These are phyloP conservation scores for Sylvia atricapilla DNA, from an alignment of 2,113 vertebrate species.

Conservation along the genomic window DNA sequence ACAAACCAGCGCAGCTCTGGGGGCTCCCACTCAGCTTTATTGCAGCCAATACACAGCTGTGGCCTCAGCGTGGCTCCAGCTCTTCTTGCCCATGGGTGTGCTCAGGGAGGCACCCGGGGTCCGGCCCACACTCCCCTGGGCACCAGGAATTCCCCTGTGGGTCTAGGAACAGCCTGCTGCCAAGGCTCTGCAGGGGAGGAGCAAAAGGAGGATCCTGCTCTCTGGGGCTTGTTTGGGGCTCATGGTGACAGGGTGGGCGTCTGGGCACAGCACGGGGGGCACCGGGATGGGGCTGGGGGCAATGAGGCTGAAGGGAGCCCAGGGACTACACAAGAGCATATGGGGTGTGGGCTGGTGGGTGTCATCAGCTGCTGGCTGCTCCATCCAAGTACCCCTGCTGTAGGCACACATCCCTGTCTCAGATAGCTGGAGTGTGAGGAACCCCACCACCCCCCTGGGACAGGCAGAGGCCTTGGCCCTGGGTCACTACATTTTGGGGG, in stretches of 20 bases:
- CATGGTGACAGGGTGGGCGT: not conserved
- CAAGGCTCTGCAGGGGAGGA: not conserved
- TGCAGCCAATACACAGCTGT: not conserved
- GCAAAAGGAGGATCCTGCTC: not conserved
- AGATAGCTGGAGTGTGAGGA: rapidly evolving
- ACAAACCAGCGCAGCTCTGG: rapidly evolving
- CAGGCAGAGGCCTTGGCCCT: not conserved
- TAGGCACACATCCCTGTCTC: not conserved
- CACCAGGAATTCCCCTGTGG: rapidly evolving
- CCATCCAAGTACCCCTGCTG: not conserved
- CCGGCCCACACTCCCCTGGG: rapidly evolving
- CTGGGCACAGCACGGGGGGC: not conserved
- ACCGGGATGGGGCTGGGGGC: not conserved
- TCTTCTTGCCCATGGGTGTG: not conserved
- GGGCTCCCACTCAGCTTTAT: not conserved
- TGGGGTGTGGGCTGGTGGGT: not conserved
- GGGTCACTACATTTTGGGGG: not conserved
- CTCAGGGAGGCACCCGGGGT: rapidly evolving
- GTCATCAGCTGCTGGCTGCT: not conserved
- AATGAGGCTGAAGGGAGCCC: not conserved
- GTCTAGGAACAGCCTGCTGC: not conserved
- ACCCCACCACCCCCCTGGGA: too few relatives aligned
- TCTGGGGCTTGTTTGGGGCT: not conserved
- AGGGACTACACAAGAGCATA: not conserved
- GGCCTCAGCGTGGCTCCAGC: not conserved